Evolutionary conservation across 1,140 invertebrate genomes (phyloP).

Genomic region (Drosophila tristis): DNA sequence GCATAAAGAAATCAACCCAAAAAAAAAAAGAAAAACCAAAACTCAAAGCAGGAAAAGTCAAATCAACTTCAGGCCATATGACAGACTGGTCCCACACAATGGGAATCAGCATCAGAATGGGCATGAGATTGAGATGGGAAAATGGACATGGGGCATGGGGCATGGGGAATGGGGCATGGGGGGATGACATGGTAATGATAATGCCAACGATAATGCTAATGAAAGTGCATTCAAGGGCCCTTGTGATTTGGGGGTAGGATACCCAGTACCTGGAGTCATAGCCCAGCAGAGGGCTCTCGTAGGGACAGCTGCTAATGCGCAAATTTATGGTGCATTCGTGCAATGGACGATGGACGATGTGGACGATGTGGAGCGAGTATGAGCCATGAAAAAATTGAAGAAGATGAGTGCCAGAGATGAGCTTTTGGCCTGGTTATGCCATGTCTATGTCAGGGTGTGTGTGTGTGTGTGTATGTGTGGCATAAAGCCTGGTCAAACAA

Average conservation of each 20-base stretch:
- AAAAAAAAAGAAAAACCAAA: constrained; percentile 11
- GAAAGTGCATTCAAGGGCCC: constrained; percentile 55
- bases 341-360: constrained; percentile 19
- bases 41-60: constrained; percentile 49
- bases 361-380: constrained; percentile 25
- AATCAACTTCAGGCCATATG: constrained; percentile 64
- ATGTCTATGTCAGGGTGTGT: not conserved
- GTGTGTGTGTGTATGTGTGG: not conserved
- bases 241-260: not conserved
- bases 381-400: constrained; percentile 51
- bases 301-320: constrained; percentile 84
- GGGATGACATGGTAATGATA: constrained; percentile 26
- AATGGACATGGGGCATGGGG: not conserved
- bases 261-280: constrained; percentile 85
- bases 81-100: constrained; percentile 4
- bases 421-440: constrained; percentile 27
- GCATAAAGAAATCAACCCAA: constrained; percentile 46
- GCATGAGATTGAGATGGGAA: not conserved
- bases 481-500: constrained; percentile 12
- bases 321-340: constrained; percentile 66
- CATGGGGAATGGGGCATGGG: not conserved
- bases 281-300: constrained; percentile 85
- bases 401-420: constrained; percentile 46
- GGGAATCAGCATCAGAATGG: constrained; percentile 25
- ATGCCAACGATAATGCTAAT: constrained; percentile 76